Evolutionary conservation across 2,797 vertebrate genomes (phyloP), one percentile per base, ranked within the genome.

Genomic region (Syncerus caffer): DNA sequence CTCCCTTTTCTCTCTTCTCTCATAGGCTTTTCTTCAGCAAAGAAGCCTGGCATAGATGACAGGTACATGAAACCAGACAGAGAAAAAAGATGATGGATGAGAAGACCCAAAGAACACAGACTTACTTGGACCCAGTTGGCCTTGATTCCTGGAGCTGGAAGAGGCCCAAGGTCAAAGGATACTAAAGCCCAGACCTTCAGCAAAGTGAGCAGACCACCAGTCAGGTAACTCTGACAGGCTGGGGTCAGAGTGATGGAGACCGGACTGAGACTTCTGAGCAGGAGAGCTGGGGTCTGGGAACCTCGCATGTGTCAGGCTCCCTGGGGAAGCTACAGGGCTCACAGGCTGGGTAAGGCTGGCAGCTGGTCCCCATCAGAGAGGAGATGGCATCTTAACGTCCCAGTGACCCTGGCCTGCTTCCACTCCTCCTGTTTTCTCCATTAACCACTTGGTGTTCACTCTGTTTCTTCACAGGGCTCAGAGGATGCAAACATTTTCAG

Each of bases 301-400:
- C 53, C 16, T 0, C 0, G 0, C 7, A 0, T 0, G 5, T 1
- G 23, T 15, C 50, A 10, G 87, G 51, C n/a, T 57, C 38, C 0
- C 51, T 2, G 2, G 9, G 67, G n/a, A 25, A 34, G 29, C 62
- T 4, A 2, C 3, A 5, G 25, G 12, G 53, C 58, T 92, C 85
- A 50, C 47, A 13, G 67, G 45, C 62, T 53, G 67, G 67, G 16
- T 4, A 0, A 47, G 10, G n/a, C 38, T 6, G 34, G 19, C 21
- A 29, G 31, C 47, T 1, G 7, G 45, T 47, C 51, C 78, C 29
- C 0, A 0, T 23, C 58, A 47, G 12, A 85, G 50, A 45, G 38
- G 25, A 80, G 53, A 27, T 0, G 8, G 53, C 0, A 0, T 27
- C 42, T 76, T n/a, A 5, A 4, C 16, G 25, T 42, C 38, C 25